Evolutionary conservation across 2,797 vertebrate species (phyloP).

Genomic region (Thamnophis elegans): DNA sequence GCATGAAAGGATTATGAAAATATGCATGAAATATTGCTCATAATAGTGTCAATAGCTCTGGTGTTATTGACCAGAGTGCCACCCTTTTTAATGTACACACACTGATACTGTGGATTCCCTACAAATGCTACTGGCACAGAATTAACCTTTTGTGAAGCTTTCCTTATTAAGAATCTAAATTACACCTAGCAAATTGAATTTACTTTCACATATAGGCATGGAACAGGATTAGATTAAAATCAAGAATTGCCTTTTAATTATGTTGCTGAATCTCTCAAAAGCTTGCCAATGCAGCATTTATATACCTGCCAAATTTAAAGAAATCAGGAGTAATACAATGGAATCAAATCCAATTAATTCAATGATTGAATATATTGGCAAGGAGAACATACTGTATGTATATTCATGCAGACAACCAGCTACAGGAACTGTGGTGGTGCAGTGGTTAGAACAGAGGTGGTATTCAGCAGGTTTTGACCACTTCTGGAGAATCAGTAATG

Average conservation of each 20-base stretch:
- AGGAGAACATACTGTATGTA: background rate
- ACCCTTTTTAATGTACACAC: background rate
- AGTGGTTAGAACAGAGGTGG: no score
- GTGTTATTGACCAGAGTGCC: background rate
- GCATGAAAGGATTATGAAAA: background rate
- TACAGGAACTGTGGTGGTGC: background rate
- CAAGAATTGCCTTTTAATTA: background rate
- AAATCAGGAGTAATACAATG: background rate
- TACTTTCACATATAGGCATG: background rate
- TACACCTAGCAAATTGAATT: background rate
- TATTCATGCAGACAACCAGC: background rate
- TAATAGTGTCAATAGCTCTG: background rate
- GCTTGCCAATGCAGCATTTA: background rate
- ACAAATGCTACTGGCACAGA: background rate
- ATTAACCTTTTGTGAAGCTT: background rate
- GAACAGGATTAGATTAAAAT: background rate
- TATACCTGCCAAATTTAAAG: background rate
- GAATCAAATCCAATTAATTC: background rate
- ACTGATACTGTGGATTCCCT: background rate
- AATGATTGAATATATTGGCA: background rate
- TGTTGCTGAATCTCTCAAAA: background rate
- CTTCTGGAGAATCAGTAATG: no score
- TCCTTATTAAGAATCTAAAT: background rate
- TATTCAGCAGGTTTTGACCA: no score
- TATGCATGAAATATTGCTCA: background rate